Evolutionary conservation across 1,140 invertebrate species (phyloP).

Genomic region (Scaptomyza pallida): DNA sequence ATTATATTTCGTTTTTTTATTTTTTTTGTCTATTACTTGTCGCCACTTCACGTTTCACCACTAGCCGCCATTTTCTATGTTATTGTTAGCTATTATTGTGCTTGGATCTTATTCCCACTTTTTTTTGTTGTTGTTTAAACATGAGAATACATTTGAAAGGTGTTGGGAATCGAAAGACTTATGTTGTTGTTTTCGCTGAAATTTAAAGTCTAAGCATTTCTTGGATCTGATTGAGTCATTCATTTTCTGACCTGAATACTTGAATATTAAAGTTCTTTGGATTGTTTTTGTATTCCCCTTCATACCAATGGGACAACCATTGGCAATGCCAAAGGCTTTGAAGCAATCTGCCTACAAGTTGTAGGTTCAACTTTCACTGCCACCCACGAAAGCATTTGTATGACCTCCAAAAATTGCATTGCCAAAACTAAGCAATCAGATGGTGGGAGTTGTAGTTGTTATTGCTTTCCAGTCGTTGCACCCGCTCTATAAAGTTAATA

Average conservation of each 20-base stretch:
- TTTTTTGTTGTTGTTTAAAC: conserved; percentile 14
- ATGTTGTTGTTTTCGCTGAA: conserved; percentile 55
- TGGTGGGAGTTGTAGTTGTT: conserved; percentile 29
- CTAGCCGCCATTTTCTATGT: conserved; percentile 38
- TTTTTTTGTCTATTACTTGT: conserved; percentile 31
- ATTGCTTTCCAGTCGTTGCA: conserved; percentile 73
- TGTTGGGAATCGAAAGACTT: conserved; percentile 13
- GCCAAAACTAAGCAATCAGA: conserved; percentile 31
- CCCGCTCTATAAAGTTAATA: conserved; percentile 78
- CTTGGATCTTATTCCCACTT: conserved; percentile 5
- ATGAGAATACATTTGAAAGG: conserved; percentile 20
- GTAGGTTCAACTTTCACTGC: conserved; percentile 71
- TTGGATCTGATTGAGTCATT: conserved; percentile 56
- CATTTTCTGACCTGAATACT: conserved; percentile 17
- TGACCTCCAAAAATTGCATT: conserved; percentile 62
- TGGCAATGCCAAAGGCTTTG: not conserved
- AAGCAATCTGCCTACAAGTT: not conserved
- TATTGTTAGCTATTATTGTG: conserved; percentile 38
- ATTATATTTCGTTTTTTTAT: no score
- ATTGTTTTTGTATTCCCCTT: no score
- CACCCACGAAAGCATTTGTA: conserved; percentile 75
- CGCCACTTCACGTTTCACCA: not conserved
- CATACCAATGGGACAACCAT: not conserved
- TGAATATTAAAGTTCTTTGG: conserved; percentile 1
- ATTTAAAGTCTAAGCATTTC: conserved; percentile 37